phyloP scores from a whole-genome alignment of 1,140 invertebrate species.

The Elysia chlorotica region DNA sequence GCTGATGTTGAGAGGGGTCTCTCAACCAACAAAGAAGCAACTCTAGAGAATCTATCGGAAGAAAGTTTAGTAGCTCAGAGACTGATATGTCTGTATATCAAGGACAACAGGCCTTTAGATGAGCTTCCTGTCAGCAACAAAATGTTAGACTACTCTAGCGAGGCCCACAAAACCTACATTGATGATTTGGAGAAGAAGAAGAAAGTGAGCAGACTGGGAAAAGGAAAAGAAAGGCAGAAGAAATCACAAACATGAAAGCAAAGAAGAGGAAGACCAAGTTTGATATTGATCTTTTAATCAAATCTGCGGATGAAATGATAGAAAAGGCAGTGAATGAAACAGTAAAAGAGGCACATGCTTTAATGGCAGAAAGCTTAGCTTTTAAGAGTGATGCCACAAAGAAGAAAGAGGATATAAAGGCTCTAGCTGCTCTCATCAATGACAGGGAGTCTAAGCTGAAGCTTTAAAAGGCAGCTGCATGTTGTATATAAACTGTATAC shows the following conservation, averaged over 20 bases:
- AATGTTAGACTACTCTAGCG: neutral
- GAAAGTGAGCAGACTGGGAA: neutral
- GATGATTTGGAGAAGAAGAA: conserved; percentile 22
- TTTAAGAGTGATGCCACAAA: neutral
- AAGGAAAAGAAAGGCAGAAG: neutral
- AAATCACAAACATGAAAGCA: neutral
- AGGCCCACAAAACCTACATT: conserved; percentile 21
- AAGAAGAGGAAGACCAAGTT: neutral
- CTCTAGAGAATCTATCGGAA: conserved; percentile 36
- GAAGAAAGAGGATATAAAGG: neutral
- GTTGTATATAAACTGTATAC: no score
- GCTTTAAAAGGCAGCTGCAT: no score
- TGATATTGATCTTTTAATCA: neutral
- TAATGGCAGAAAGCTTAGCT: neutral
- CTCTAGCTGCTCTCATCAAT: neutral
- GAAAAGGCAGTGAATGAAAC: neutral
- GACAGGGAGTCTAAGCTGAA: neutral
- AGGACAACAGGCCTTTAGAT: conserved; percentile 10
- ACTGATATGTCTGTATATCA: conserved; percentile 27
- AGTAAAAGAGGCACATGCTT: neutral
- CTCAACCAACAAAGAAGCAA: conserved; percentile 34
- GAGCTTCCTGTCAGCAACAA: conserved; percentile 15
- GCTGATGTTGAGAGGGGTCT: conserved; percentile 39
- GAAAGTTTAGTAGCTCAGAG: conserved; percentile 27
- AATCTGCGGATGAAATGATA: conserved; percentile 12